Base-by-base conservation (phyloP, 53 echinoderm and acorn worm species). In the Holothuria scabra region DNA sequence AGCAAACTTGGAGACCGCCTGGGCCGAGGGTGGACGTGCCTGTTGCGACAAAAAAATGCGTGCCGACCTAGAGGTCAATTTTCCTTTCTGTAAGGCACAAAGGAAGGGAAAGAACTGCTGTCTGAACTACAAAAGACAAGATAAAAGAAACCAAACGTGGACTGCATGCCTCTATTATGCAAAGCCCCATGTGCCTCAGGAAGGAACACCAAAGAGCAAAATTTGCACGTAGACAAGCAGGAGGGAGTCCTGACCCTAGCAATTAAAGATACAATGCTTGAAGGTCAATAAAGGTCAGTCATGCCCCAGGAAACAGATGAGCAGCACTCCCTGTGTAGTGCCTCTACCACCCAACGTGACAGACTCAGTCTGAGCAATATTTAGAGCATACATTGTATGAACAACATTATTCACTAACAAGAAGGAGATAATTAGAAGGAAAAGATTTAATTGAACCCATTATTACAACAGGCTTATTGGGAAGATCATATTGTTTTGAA, bases 241-340 rank as follows among this genome's bases (percentile, higher is more conserved):
- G 76, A 32, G 78, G 74, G 78, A 33, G 78, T 58, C 56, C 49
- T 78, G 59, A 78, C 48, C 78, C 78, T 28, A 49, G 56, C 78
- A 78, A 78, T 78, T 78, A 78, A n/a, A 57, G 56, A 32, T 31
- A 78, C 78, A 78, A 78, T 78, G 52, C 57, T 25, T 58, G 78
- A 78, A 78, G 78, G 78, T 78, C 78, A 78, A 56, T 78, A 56
- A 58, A 72, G 72, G 72, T 72, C 72, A 72, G 46, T 28, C 26
- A 25, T 78, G 78, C 56, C 56, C 58, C 56, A 58, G 58, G 78
- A 31, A 18, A 78, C 30, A 28, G 26, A 76, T 69, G 69, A 46
- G 48, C 46, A 72, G 33, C 78, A 78, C 57, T 78, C 78, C 78
- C 56, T 56, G 56, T 78, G 78, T 78, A 78, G 78, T 56, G 21